phyloP scores from a whole-genome alignment of 1,140 invertebrate genomes.

The Latrodectus geometricus region DNA sequence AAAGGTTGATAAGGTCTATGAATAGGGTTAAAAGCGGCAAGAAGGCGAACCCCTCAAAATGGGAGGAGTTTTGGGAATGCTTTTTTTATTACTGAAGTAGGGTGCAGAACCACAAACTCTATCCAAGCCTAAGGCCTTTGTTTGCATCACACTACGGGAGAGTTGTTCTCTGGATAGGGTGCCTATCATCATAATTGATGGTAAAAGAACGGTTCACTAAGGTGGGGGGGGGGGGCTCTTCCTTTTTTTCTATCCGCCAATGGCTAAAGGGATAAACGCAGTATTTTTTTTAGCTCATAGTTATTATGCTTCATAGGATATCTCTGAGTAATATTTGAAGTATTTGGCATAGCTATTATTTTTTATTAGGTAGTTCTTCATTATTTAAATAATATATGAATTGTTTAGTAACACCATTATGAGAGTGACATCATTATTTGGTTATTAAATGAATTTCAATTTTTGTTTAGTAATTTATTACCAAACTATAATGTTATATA shows the following conservation, averaged over 20 bases:
- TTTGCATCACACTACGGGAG: neutral
- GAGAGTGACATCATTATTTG: too few relatives aligned
- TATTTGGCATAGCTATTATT: too few relatives aligned
- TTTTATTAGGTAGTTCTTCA: too few relatives aligned
- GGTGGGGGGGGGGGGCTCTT: neutral
- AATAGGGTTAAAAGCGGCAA: neutral
- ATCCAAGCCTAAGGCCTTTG: neutral
- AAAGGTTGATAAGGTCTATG: too few relatives aligned
- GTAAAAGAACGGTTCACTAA: neutral
- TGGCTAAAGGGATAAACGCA: too few relatives aligned
- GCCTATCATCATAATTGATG: neutral
- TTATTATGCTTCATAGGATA: too few relatives aligned
- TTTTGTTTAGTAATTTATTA: too few relatives aligned
- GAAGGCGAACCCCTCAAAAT: neutral
- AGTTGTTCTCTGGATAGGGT: neutral
- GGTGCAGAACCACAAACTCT: neutral
- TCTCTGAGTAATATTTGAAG: too few relatives aligned
- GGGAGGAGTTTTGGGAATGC: neutral
- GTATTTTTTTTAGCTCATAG: neutral
- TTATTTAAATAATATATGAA: too few relatives aligned
- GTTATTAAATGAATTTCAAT: too few relatives aligned
- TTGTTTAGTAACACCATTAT: too few relatives aligned
- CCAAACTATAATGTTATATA: too few relatives aligned
- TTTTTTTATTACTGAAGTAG: neutral
- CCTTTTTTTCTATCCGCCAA: neutral